Conservation (phyloP, 37 sponge, comb jelly and placozoan genomes). For the Dysidea cf. avara region DNA sequence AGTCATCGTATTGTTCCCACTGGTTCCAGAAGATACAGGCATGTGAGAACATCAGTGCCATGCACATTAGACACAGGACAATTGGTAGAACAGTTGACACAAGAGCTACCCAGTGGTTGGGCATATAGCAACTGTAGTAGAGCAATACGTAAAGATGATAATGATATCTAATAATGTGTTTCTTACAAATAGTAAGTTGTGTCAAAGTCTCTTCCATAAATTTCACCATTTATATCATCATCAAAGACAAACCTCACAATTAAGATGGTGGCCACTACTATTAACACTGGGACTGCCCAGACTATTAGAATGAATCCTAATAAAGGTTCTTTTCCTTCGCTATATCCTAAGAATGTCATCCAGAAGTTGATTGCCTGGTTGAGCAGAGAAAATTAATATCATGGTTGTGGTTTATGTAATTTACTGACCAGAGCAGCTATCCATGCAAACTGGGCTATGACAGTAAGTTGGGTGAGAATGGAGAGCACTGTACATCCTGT, state of each 20-base stretch:
- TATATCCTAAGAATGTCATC: slow-evolving; percentile 67
- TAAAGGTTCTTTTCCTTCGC: slow-evolving; percentile 57
- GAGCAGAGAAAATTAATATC: background rate
- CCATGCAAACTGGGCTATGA: slow-evolving; percentile 60
- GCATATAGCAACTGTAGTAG: slow-evolving; percentile 67
- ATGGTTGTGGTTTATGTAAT: background rate
- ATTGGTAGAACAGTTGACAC: slow-evolving; percentile 58
- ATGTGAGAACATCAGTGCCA: slow-evolving; percentile 51
- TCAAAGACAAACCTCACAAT: slow-evolving; percentile 33
- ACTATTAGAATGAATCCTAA: slow-evolving; percentile 42
- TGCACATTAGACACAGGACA: slow-evolving; percentile 45
- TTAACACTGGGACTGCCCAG: slow-evolving; percentile 49
- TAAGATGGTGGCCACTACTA: slow-evolving; percentile 45
- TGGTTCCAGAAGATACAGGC: slow-evolving; percentile 67
- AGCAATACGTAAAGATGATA: background rate
- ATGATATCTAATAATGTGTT: too few relatives aligned
- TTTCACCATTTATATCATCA: too few relatives aligned
- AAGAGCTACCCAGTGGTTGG: slow-evolving; percentile 37
- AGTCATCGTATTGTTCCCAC: slow-evolving; percentile 67
- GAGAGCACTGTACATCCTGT: slow-evolving; percentile 61
- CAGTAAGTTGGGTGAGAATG: slow-evolving; percentile 54
- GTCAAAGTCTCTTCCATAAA: too few relatives aligned
- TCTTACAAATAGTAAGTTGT: too few relatives aligned
- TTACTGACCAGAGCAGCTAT: slow-evolving; percentile 46
- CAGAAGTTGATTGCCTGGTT: slow-evolving; percentile 63